Percentiles rank a stretch among this genome's conserved stretches.
phyloP scores from a whole-genome alignment of 23 tunicate genomes.

The Trididemnum clinides region DNA sequence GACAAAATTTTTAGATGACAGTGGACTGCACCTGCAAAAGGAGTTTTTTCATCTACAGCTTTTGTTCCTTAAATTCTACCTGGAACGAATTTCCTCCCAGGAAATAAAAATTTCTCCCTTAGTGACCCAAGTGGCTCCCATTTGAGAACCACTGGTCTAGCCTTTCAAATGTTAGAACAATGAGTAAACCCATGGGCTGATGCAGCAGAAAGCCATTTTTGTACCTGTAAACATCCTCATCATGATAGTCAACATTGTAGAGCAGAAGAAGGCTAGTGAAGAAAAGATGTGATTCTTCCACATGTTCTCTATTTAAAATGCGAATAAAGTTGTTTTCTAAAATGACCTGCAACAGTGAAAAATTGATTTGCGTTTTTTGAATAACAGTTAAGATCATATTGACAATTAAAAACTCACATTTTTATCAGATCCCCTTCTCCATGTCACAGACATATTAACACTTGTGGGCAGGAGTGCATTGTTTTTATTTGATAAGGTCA shows the following conservation, averaged over 20 bases:
- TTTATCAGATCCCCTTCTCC: conserved; percentile 50
- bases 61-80: no score
- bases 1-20: no score
- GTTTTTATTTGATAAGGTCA: conserved; percentile 38
- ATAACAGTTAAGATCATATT: no score
- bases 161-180: no score
- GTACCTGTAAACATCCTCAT: conserved; percentile 59
- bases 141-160: no score
- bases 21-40: no score
- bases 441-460: conserved; percentile 50
- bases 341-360: conserved; percentile 29
- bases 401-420: conserved; percentile 30
- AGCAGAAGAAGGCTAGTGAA: conserved; percentile 79
- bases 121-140: no score
- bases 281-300: conserved; percentile 64
- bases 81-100: no score
- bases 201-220: not conserved
- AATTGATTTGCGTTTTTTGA: no score
- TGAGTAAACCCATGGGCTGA: not conserved
- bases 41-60: no score
- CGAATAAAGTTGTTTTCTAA: conserved; percentile 15
- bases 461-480: not conserved
- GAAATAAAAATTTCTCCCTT: no score
- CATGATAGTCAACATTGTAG: conserved; percentile 42
- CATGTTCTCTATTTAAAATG: conserved; percentile 48